Evolutionary conservation across 2,888 invertebrate genomes (phyloP).

Genomic region (Andrena chrysosceles): DNA sequence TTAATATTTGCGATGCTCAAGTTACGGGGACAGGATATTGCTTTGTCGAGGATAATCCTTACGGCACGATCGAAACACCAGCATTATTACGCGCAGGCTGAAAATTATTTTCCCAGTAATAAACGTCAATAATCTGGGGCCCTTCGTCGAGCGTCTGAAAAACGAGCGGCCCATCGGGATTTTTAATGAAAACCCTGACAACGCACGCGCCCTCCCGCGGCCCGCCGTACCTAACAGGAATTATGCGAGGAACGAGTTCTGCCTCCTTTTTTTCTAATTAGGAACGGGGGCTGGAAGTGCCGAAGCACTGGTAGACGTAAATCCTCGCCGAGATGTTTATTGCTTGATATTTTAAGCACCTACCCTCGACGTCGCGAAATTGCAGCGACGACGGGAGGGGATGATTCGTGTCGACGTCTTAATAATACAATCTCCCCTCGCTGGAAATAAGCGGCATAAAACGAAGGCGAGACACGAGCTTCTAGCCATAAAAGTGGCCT

Average conservation of each 20-base stretch:
- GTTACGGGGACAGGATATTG: constrained; percentile 14
- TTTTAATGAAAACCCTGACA: background rate
- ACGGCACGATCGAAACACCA: background rate
- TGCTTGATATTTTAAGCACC: constrained; percentile 13
- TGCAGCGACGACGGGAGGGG: background rate
- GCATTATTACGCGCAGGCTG: background rate
- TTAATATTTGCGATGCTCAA: constrained; percentile 34
- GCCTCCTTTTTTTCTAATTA: constrained; percentile 23
- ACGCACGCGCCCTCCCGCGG: too few relatives aligned
- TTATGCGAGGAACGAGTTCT: too few relatives aligned
- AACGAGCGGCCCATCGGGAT: background rate
- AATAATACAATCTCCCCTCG: constrained; percentile 41
- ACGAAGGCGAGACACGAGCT: constrained; percentile 2
- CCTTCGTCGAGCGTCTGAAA: background rate
- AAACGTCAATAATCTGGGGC: background rate
- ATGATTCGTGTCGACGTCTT: constrained; percentile 38
- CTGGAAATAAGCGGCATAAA: constrained; percentile 33
- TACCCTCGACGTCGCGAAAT: constrained; percentile 7
- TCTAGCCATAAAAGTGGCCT: too few relatives aligned
- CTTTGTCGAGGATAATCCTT: background rate
- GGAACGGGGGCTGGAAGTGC: background rate
- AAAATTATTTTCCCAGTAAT: constrained; percentile 21
- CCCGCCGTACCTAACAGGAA: too few relatives aligned
- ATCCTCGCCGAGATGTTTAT: background rate
- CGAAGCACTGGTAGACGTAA: background rate